Base-by-base conservation (phyloP, 2,113 vertebrate genomes). In the Gulo gulo region DNA sequence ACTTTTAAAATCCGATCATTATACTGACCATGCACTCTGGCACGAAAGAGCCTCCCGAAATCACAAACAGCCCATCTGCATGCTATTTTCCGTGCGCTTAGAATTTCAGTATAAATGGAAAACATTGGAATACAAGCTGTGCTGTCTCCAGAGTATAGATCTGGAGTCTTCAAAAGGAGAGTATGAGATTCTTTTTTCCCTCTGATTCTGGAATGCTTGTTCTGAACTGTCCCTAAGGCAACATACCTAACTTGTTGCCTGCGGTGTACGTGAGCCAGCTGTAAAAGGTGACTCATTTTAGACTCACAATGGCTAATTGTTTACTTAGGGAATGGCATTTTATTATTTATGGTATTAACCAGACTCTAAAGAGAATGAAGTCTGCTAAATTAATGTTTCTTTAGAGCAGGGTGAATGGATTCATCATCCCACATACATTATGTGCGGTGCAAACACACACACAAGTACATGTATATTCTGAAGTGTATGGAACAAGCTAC, bases 51-150 rank as follows among this genome's bases (percentile, higher is more conserved):
- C 69, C 86, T 81, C 90, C 34, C 92, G 59, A 55, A 14, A 88
- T 97, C 92, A 65, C 87, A 90, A 67, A 88, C 63, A 45, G 90
- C 87, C 97, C 97, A 97, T 97, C 97, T 97, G 97, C 57, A 85
- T 63, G 91, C 95, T 94, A 91, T 98, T 98, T 97, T 80, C 88
- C 95, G 88, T 93, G 74, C 94, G 86, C 97, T 97, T 95, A 88
- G 94, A 83, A 71, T 98, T 96, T 97, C 95, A 96, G 96, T 21
- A 61, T 80, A 92, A 98, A 88, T 97, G 97, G 90, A 97, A 97
- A 96, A 96, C 65, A 57, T 88, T 93, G 96, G 92, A 95, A 84
- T 34, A 82, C 92, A 95, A 94, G 81, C 92, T 86, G 84, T 47
- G 61, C 91, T 55, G 92, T 96, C 97, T 97, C 97, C 65, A 94